Evolutionary conservation across 1,140 invertebrate genomes (phyloP).

Genomic region (Pseudobourletiella spinata): DNA sequence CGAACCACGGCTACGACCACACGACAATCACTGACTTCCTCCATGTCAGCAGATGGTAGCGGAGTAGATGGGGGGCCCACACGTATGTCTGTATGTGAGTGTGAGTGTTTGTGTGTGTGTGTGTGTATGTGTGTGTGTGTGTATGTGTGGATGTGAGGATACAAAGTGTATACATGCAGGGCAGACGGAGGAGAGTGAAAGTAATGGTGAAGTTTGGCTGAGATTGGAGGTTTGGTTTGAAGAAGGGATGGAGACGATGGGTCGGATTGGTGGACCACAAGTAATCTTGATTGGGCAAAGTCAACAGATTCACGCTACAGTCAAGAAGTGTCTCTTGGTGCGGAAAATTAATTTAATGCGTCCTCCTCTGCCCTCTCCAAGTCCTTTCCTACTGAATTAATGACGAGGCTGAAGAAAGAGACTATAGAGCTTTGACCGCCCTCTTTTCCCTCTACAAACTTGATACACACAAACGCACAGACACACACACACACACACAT

Average conservation of each 20-base stretch:
- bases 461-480: too few species aligned
- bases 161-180: too few species aligned
- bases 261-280: slow-evolving; percentile 12
- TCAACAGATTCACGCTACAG: slow-evolving; percentile 14
- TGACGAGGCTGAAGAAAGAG: slow-evolving; percentile 6
- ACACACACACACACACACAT: too few species aligned
- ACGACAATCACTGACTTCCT: too few species aligned
- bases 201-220: background rate
- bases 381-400: slow-evolving; percentile 8
- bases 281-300: slow-evolving; percentile 15
- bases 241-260: slow-evolving; percentile 4
- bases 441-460: background rate
- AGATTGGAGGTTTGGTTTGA: slow-evolving; percentile 9
- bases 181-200: too few species aligned
- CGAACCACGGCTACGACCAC: too few species aligned
- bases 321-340: slow-evolving; percentile 14
- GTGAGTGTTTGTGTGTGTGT: too few species aligned
- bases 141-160: too few species aligned
- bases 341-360: slow-evolving; percentile 10
- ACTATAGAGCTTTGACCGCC: background rate
- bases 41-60: too few species aligned
- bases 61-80: too few species aligned
- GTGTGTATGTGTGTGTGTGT: too few species aligned
- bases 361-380: slow-evolving; percentile 6
- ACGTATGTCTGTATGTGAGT: too few species aligned